Base-by-base conservation (phyloP, 2,113 vertebrate species). In the Brachypodius melanocephalos region DNA sequence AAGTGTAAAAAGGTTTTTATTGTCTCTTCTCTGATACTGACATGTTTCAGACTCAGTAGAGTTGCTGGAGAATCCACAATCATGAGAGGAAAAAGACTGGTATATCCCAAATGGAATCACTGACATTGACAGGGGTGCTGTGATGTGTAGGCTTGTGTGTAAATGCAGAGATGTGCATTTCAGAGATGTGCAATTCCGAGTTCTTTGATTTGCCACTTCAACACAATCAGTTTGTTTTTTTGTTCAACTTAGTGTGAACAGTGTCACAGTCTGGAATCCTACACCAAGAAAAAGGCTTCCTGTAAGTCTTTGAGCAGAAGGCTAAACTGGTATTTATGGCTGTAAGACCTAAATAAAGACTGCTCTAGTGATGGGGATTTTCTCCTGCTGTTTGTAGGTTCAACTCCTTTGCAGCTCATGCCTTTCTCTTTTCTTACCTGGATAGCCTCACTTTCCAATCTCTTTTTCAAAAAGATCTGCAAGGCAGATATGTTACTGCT, bases 1-100 rank as follows among this genome's bases (percentile, higher is more conserved):
- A 91, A 22, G 11, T 65, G 32, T 92, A 51, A 42, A 55, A 68
- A 59, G 51, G 18, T 63, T 77, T 80, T 49, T 77, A 61, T 48
- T 43, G 72, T 93, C 69, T 94, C 72, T 80, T 96, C 79, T 66
- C 91, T 91, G 42, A 29, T 73, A 59, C 85, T 75, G 72, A 76
- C 1, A 1, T 69, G 67, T 75, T 85, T 87, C 69, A 62, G 69
- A 93, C 54, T 76, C 40, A 43, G 36, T 21, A 9, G 82, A 94
- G 66, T 71, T 90, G 72, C 61, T 83, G 62, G 29, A 25, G 72
- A 69, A 81, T 71, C 20, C 11, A 34, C 77, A 71, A 7, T 65
- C 36, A 25, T 38, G 62, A 77, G 68, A 83, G 40, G 17, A 32
- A 85, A 48, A 31, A 36, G 43, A 38, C 4, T 59, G 73, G 45